Base-by-base conservation (phyloP, 2,888 invertebrate species). In the Habroteleia sp. region DNA sequence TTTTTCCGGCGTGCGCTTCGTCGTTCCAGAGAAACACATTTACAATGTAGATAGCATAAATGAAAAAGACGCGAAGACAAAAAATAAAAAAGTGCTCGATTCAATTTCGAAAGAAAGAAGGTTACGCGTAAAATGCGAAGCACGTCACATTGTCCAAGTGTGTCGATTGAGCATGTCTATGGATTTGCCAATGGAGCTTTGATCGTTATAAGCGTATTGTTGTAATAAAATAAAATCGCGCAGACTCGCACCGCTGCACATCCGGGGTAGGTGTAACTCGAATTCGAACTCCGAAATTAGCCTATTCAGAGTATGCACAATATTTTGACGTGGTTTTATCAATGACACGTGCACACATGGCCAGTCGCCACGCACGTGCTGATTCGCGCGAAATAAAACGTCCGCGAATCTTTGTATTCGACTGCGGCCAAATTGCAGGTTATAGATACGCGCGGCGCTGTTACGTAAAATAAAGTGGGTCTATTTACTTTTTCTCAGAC, bases 251-350 rank as follows among this genome's bases (percentile, higher is more conserved):
- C 33, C 14, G 50, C 39, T 23, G 39, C 35, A 50, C 62, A 39
- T 8, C 31, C 20, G 41, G 41, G 6, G 35, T 63, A 69, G 82
- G 82, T 79, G 82, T 81, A 58, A 54, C 50, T 31, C 52, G 71
- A 82, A 82, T 77, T 80, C 77, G 54, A 73, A 52, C 44, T 68
- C 73, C 52, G 60, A 83, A 84, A 85, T 85, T 85, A 85, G 83
- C 85, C 84, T 83, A 86, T 86, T 85, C 83, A 85, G 78, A 80
- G 77, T 74, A 77, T 73, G 78, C 75, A 80, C 81, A 85, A 83
- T 85, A 85, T 85, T 84, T 82, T 82, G 84, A 84, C 84, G 85
- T 82, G 85, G 85, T 86, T 85, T 86, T 82, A 85, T 84, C 80
- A 82, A 77, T 74, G 84, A 76, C 86, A 85, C 86, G 86, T 85